Conservation (phyloP, 1,140 invertebrate species). For the Drosophila serrata region DNA sequence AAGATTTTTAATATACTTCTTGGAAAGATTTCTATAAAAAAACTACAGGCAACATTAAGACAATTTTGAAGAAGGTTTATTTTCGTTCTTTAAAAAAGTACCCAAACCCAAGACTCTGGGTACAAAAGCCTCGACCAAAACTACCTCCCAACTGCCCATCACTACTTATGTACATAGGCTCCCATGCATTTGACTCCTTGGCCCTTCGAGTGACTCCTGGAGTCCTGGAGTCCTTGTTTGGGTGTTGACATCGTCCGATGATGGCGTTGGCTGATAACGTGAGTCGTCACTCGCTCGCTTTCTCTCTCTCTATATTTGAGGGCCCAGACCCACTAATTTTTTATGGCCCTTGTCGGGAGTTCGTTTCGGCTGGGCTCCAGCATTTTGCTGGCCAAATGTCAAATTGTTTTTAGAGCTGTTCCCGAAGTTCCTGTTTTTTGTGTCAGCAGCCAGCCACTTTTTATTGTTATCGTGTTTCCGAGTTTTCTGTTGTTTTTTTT, state of each 20-base stretch:
- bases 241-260: conserved; percentile 79
- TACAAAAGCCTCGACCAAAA: neutral
- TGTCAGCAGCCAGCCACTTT: conserved; percentile 56
- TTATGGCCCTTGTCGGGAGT: conserved; percentile 59
- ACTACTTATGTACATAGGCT: conserved; percentile 62
- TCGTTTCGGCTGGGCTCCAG: conserved; percentile 9
- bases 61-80: too few relatives aligned
- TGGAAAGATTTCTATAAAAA: too few relatives aligned
- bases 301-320: too few relatives aligned
- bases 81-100: neutral
- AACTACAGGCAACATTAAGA: neutral
- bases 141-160: neutral
- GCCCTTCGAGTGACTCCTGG: conserved; percentile 15
- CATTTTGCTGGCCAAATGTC: conserved; percentile 77
- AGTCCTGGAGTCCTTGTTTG: conserved; percentile 35
- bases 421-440: conserved; percentile 48
- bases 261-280: conserved; percentile 78
- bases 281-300: conserved; percentile 24
- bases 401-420: conserved; percentile 80
- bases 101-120: neutral
- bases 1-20: too few relatives aligned
- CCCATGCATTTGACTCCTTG: conserved; percentile 42
- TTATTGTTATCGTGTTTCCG: conserved; percentile 70
- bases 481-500: too few relatives aligned
- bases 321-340: conserved; percentile 78